phyloP scores from a whole-genome alignment of 2,797 vertebrate genomes.

The Protonibea diacanthus region DNA sequence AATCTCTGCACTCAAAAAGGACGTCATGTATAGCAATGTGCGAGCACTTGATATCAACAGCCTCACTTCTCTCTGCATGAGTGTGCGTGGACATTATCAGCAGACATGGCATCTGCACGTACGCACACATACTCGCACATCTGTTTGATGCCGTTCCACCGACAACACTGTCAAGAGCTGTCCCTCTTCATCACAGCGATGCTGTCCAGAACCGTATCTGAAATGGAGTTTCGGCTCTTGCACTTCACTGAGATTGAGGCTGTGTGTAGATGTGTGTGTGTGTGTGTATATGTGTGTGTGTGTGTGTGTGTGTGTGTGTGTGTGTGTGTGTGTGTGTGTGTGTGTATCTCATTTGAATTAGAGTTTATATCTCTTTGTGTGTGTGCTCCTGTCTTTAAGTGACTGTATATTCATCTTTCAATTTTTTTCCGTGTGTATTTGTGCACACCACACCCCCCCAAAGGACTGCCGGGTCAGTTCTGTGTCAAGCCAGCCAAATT shows the following conservation, averaged over 20 bases:
- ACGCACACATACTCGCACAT: conserved; percentile 31
- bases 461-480: conserved; percentile 51
- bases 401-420: conserved; percentile 16
- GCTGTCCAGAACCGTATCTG: conserved; percentile 70
- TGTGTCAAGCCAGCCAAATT: conserved; percentile 44
- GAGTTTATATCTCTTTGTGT: conserved; percentile 19
- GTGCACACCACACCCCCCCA: conserved; percentile 13
- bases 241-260: conserved; percentile 50
- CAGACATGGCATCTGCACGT: conserved; percentile 40
- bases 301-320: conserved; percentile 21
- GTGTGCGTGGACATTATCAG: conserved; percentile 64
- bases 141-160: conserved; percentile 70
- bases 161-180: conserved; percentile 66
- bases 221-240: conserved; percentile 66
- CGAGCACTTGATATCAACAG: conserved; percentile 67
- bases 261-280: conserved; percentile 33
- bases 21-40: conserved; percentile 53
- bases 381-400: conserved; percentile 4
- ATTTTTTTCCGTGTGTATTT: not conserved
- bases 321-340: conserved; percentile 28
- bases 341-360: conserved; percentile 29
- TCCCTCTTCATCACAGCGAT: conserved; percentile 61
- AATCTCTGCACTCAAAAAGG: conserved; percentile 51
- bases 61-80: conserved; percentile 50
- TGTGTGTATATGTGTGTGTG: conserved; percentile 26